Evolutionary conservation across 2,113 vertebrate species (phyloP), one percentile per base, ranked within the genome.

Genomic region (Nicator chloris): DNA sequence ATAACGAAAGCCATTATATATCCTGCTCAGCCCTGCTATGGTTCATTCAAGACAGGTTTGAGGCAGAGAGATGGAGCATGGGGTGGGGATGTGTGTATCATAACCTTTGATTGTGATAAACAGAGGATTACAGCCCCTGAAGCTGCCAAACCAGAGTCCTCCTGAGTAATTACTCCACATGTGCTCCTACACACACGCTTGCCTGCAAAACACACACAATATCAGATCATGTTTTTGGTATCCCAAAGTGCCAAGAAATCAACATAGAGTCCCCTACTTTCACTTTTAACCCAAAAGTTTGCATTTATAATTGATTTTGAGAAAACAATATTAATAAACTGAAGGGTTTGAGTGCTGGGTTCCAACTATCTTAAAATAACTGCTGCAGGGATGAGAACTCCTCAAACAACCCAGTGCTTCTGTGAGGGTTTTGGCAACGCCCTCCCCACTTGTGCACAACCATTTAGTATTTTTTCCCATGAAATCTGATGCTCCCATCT

Each of bases 401-500:
- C 66, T 26, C 28, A 40, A 75, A 82, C 7, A 72, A 49, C 37
- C 23, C 45, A 61, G 40, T 11, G n/a, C 77, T 91, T 71, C 92
- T 57, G 51, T 54, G 69, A 86, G 77, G 72, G 56, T 61, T 69
- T 76, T 93, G 83, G 84, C 88, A 88, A 86, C 37, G 65, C 14
- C 16, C 27, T 65, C 30, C 14, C 9, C n/a, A 54, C 84, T 85
- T 76, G 31, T 39, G 59, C 53, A 64, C 1, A 7, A 53, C 31
- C 28, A 60, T 81, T 77, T 42, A 68, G 14, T 69, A 89, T 27
- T 91, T 93, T 93, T 97, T 96, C 94, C 85, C 92, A 92, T 3
- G 81, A 95, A 95, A 96, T 91, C 6, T 40, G 73, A 87, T 72
- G 83, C 86, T 95, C 77, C 56, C 93, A 82, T 84, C 78, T 79